Evolutionary conservation across 2,888 invertebrate species (phyloP).

Genomic region (Patella depressa): DNA sequence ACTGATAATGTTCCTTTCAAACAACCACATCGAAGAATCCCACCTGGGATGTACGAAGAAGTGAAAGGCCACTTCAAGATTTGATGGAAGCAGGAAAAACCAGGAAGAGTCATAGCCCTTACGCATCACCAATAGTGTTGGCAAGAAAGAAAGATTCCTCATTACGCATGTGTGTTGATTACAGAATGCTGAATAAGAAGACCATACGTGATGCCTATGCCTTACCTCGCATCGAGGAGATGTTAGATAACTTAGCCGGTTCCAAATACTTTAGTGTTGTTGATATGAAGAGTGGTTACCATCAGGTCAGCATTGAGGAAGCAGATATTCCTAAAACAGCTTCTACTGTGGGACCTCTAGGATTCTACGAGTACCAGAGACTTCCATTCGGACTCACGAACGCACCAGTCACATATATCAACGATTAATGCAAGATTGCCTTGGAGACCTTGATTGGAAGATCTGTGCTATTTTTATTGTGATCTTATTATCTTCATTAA

Average conservation of each 20-base stretch:
- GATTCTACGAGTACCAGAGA: neutral
- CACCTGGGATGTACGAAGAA: conserved; percentile 29
- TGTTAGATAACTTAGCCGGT: neutral
- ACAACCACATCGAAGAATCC: no score
- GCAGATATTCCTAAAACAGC: no score
- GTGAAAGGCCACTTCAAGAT: conserved; percentile 29
- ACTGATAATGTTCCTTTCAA: no score
- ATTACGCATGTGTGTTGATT: neutral
- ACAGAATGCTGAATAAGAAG: conserved; percentile 6
- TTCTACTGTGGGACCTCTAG: no score
- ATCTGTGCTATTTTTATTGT: neutral
- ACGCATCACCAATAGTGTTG: neutral
- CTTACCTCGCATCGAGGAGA: no score
- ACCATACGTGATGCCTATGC: no score
- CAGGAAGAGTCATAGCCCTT: conserved; percentile 19
- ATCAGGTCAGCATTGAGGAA: no score
- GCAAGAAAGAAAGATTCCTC: neutral
- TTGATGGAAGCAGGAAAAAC: conserved; percentile 27
- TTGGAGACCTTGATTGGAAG: neutral
- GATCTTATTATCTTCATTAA: neutral
- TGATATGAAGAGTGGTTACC: no score
- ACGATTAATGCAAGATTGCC: neutral
- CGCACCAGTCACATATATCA: neutral
- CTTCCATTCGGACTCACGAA: neutral
- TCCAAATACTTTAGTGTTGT: neutral